Conservation (phyloP, 2,888 invertebrate genomes). For the Scotopteryx bipunctaria region DNA sequence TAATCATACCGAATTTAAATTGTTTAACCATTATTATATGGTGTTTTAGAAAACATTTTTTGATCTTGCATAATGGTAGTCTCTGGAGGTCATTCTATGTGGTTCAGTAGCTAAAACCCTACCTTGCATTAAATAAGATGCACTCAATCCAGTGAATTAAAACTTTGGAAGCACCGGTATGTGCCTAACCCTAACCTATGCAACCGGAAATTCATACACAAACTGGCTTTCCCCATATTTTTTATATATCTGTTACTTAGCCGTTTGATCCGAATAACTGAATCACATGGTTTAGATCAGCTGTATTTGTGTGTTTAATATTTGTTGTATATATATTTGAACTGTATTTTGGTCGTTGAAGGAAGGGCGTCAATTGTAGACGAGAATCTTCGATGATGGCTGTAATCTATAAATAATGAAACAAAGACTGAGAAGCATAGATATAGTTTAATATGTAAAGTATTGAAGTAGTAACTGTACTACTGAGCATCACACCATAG, state of each 20-base stretch:
- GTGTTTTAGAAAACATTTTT: constrained; percentile 11
- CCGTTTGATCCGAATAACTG: too few species aligned
- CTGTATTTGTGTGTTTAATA: constrained; percentile 37
- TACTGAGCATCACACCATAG: constrained; percentile 64
- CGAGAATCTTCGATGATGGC: constrained; percentile 65
- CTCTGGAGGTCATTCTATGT: constrained; percentile 16
- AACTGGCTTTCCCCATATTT: too few species aligned
- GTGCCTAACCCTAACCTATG: too few species aligned
- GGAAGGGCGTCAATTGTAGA: constrained; percentile 54
- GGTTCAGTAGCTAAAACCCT: neutral
- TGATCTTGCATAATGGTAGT: constrained; percentile 11
- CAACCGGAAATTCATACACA: too few species aligned
- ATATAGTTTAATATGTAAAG: constrained; percentile 77
- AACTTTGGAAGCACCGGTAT: too few species aligned
- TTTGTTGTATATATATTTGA: constrained; percentile 41
- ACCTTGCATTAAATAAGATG: too few species aligned
- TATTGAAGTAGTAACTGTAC: constrained; percentile 67
- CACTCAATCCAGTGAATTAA: too few species aligned
- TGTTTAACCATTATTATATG: constrained; percentile 8
- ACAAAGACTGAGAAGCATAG: constrained; percentile 80
- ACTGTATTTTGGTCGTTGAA: constrained; percentile 57
- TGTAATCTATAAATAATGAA: constrained; percentile 74
- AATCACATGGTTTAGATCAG: constrained; percentile 23
- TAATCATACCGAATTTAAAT: constrained; percentile 50
- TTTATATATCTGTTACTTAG: too few species aligned